A percentile compares a stretch with the other conserved stretches of the same genome.
Evolutionary conservation across 2,888 invertebrate species (phyloP).

Genomic region (Nezara viridula): DNA sequence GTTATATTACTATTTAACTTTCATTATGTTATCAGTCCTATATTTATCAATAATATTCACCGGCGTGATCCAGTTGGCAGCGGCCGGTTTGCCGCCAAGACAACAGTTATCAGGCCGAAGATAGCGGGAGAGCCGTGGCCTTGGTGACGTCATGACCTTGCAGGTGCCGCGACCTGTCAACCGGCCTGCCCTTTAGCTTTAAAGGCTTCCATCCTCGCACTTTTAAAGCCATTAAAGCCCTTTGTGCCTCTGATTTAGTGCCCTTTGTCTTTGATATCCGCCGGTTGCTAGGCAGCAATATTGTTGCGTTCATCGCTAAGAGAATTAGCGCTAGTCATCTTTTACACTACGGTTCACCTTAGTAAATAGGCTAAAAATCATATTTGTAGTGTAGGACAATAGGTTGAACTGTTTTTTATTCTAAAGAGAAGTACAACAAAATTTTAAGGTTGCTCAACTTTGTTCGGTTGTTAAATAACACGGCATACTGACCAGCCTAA

Average conservation of each 20-base stretch:
- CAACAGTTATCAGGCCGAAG: constrained; percentile 1
- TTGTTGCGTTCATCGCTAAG: background rate
- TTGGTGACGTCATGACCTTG: constrained; percentile 53
- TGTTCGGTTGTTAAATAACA: too few species aligned
- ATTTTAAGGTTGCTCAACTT: too few species aligned
- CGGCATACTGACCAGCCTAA: too few species aligned
- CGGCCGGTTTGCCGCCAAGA: background rate
- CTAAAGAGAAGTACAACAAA: too few species aligned
- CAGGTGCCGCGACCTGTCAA: constrained; percentile 7
- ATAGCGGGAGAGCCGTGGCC: constrained; percentile 36
- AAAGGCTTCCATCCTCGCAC: constrained; percentile 18
- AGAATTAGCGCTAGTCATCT: too few species aligned
- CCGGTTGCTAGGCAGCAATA: background rate
- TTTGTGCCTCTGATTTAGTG: background rate
- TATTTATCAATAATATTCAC: too few species aligned
- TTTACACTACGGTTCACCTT: too few species aligned
- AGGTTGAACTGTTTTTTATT: too few species aligned
- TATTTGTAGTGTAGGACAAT: too few species aligned
- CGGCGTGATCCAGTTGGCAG: too few species aligned
- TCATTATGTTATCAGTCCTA: too few species aligned
- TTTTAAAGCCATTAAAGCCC: constrained; percentile 39
- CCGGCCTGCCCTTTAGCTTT: background rate
- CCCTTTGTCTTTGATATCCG: background rate
- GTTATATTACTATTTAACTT: too few species aligned
- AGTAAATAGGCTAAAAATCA: background rate